phyloP scores from a whole-genome alignment of 2,888 invertebrate genomes.

The Drosophila multiciliata region DNA sequence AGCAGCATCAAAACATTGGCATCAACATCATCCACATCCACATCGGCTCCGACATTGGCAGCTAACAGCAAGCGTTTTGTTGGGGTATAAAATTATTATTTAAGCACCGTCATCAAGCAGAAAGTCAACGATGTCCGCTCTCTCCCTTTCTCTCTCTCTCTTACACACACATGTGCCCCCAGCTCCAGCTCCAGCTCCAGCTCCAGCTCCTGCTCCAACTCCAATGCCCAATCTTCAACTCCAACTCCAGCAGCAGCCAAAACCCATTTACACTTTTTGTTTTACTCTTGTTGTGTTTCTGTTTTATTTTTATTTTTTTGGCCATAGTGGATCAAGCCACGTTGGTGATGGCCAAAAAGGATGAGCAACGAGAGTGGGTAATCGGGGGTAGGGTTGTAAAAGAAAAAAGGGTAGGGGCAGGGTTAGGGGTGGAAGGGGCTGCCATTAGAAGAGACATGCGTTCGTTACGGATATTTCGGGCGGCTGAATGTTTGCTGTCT shows the following conservation, averaged over 20 bases:
- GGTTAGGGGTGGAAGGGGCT: neutral
- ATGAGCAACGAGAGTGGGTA: neutral
- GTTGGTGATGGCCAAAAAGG: constrained; percentile 17
- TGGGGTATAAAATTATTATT: constrained; percentile 81
- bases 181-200: neutral
- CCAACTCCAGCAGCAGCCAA: constrained; percentile 21
- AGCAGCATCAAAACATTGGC: constrained; percentile 25
- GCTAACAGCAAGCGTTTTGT: constrained; percentile 63
- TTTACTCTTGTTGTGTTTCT: constrained; percentile 18
- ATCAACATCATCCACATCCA: constrained; percentile 1
- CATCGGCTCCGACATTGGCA: constrained; percentile 40
- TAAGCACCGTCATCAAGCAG: constrained; percentile 81
- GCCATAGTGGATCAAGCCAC: constrained; percentile 33
- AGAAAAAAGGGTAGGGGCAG: neutral
- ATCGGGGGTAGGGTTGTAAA: neutral
- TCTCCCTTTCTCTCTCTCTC: neutral
- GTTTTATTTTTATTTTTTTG: constrained; percentile 4
- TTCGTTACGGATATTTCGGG: constrained; percentile 25
- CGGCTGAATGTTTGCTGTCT: constrained; percentile 45
- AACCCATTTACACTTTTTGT: constrained; percentile 74
- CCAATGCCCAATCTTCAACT: neutral
- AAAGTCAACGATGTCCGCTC: constrained; percentile 65
- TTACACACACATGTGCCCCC: constrained; percentile 42
- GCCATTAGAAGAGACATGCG: constrained; percentile 59
- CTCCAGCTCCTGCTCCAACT: neutral